phyloP scores from a whole-genome alignment of 2,888 invertebrate species.

The Drosophila helvetica region DNA sequence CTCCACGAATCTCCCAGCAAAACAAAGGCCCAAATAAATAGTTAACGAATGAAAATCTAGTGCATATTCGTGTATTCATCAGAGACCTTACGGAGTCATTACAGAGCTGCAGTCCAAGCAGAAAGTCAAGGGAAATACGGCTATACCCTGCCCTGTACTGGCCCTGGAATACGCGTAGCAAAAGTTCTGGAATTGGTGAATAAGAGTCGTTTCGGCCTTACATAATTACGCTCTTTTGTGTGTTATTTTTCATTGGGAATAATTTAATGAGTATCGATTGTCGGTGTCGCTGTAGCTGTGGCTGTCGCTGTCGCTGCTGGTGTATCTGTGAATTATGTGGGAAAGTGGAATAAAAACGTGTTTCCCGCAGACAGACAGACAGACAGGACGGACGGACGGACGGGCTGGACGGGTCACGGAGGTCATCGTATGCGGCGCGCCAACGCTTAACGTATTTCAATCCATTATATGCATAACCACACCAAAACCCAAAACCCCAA shows the following conservation, averaged over 20 bases:
- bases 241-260: slow-evolving; percentile 65
- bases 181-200: background rate
- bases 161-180: background rate
- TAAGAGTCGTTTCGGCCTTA: slow-evolving; percentile 7
- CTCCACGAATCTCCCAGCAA: background rate
- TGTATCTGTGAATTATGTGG: slow-evolving; percentile 50
- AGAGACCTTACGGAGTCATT: no score
- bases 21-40: background rate
- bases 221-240: slow-evolving; percentile 27
- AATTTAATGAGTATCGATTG: slow-evolving; percentile 82
- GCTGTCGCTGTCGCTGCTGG: background rate
- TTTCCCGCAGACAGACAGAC: slow-evolving; percentile 30
- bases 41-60: background rate
- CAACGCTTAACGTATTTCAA: slow-evolving; percentile 60
- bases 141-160: background rate
- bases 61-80: background rate
- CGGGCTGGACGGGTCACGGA: slow-evolving; percentile 53
- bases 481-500: slow-evolving; percentile 12
- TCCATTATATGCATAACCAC: slow-evolving; percentile 63
- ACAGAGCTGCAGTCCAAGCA: background rate
- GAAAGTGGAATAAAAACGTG: slow-evolving; percentile 62
- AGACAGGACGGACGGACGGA: background rate
- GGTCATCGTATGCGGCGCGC: slow-evolving; percentile 63
- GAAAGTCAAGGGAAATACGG: background rate
- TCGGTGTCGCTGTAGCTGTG: background rate